A percentile compares a stretch with the other conserved stretches of the same genome.
Evolutionary conservation across 2,797 vertebrate species (phyloP).

Genomic region (Dermochelys coriacea): DNA sequence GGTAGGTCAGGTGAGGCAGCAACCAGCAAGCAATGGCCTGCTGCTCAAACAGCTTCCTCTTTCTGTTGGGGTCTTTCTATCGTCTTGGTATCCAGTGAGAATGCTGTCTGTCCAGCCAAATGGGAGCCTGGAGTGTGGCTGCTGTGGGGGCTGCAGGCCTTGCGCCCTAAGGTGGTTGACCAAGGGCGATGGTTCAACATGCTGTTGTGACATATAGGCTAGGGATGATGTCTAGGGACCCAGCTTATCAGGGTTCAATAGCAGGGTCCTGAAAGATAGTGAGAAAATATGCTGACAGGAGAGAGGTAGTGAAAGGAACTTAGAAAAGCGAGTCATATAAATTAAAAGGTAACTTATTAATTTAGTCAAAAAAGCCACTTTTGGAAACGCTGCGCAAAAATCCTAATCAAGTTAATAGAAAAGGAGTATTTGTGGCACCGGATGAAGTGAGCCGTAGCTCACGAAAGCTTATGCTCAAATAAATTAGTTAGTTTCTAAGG

Average conservation of each 20-base stretch:
- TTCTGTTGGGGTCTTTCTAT: neutral
- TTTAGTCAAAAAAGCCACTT: no score
- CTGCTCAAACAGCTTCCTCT: neutral
- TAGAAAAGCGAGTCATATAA: neutral
- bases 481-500: no score
- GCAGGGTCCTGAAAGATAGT: neutral
- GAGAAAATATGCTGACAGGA: neutral
- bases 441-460: no score
- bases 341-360: neutral
- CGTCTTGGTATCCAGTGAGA: neutral
- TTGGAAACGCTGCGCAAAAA: neutral
- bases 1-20: no score
- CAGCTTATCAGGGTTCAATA: no score
- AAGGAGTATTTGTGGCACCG: no score
- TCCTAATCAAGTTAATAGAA: neutral
- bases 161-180: neutral
- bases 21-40: no score
- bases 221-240: no score
- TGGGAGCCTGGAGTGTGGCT: no score
- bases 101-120: neutral
- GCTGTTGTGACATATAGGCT: neutral
- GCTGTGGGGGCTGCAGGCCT: neutral
- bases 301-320: neutral
- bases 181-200: neutral
- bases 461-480: no score